phyloP scores from a whole-genome alignment of 2,888 invertebrate species.

The Drosophila kambysellisi region DNA sequence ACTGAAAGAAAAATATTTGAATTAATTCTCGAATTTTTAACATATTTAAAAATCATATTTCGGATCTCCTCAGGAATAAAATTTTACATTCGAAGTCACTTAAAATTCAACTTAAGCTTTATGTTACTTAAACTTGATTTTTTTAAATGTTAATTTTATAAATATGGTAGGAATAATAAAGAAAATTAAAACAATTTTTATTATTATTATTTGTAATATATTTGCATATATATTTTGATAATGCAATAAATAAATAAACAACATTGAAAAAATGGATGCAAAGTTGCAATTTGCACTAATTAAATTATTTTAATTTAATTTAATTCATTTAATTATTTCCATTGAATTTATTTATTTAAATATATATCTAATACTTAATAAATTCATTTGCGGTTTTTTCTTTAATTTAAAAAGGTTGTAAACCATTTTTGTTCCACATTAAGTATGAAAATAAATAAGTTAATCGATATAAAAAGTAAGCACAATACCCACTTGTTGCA shows the following conservation, averaged over 20 bases:
- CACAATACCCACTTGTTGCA: background rate
- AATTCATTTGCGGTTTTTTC: background rate
- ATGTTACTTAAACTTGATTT: background rate
- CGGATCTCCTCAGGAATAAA: background rate
- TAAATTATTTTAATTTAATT: no score
- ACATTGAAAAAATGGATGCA: no score
- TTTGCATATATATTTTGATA: no score
- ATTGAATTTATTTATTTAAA: background rate
- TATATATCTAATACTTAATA: background rate
- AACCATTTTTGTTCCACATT: background rate
- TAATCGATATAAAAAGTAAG: background rate
- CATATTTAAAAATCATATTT: background rate
- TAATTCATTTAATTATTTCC: background rate
- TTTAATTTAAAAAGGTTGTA: background rate
- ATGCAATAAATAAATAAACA: no score
- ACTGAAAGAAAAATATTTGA: constrained; percentile 6
- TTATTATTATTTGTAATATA: background rate
- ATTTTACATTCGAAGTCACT: background rate
- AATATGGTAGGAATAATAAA: rapidly evolving
- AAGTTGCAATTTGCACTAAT: no score
- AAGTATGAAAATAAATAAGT: background rate
- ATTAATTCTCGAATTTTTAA: background rate
- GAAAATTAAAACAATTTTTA: background rate
- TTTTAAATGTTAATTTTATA: background rate
- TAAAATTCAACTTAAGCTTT: background rate